Evolutionary conservation across 2,113 vertebrate species (phyloP), one percentile per base, ranked within the genome.

Genomic region (Pelodiscus sinensis): DNA sequence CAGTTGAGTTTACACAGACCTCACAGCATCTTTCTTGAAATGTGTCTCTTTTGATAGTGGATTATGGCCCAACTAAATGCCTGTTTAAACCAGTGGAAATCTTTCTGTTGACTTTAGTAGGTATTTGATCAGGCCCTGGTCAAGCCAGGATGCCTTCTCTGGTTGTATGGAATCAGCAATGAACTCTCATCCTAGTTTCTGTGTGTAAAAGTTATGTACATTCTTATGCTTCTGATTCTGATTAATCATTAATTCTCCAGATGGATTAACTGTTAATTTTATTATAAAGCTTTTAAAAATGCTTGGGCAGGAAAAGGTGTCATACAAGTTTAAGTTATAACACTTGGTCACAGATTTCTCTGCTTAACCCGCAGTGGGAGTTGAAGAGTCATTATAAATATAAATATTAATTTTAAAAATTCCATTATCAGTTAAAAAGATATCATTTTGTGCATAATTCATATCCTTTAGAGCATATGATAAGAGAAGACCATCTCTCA

Each of bases 251-350:
- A 78, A 92, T 89, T 71, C 88, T 94, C 78, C 62, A 90, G 92
- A 86, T 94, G 84, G 88, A 90, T 93, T 96, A 95, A 93, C 58
- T 96, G 95, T 54, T 90, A 88, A 85, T 92, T 94, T 95, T 93
- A 85, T 93, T 88, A 24, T 90, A 79, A 85, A 87, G 60, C 8
- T 84, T 38, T 29, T 57, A 11, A 1, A 5, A 52, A 62, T 85
- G 2, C 85, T 96, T 84, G 89, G 71, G 92, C 50, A 81, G 92
- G 68, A 83, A 58, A 92, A 87, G 65, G 29, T 54, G 85, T 83
- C 91, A 92, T 31, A 88, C 92, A 96, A 95, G 89, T 95, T 90
- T 93, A 92, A 87, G 22, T 31, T 71, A 82, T 92, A 78, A 21
- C 38, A 68, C 73, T 85, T 55, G 89, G 91, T 94, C 19, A n/a